Base-by-base conservation (phyloP, 2,888 invertebrate genomes). In the Aromia moschata region DNA sequence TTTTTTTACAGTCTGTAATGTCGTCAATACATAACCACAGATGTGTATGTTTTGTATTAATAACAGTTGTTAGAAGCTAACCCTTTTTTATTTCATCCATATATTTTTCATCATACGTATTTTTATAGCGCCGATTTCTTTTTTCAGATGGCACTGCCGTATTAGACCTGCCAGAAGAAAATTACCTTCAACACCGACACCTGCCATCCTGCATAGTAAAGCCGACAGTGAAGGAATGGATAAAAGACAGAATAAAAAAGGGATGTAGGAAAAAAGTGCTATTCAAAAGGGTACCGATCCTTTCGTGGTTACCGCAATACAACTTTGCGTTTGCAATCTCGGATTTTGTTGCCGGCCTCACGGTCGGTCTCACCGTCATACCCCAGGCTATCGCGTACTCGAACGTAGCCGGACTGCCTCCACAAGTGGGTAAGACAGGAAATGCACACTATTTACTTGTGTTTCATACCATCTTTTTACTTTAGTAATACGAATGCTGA, bases 291-390 rank as follows among this genome's bases (percentile, higher is more conserved):
- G 74, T 90, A 68, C 90, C 92, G 41, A 87, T 91, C 64, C 74
- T 88, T 37, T 77, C 81, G 56, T 91, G 91, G 91, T 78, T 90
- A 65, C 90, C 89, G 7, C 81, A 84, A 51, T 92, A 92, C 81
- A 85, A 84, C 41, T 77, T 84, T 31, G 81, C 85, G 43, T 87
- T 85, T 68, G 86, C 91, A 5, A 83, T 90, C 18, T 87, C 89
- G 15, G 94, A 94, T 78, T 74, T 91, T 47, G 89, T 94, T 37
- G 93, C 94, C 37, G 93, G 93, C 72, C 74, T 89, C 46, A 89
- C 90, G 0, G 89, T 79, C 3, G 89, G 89, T 0, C 80, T 90
- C 44, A 90, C 89, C 0, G 88, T 90, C 31, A 88, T 90, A 55
- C 90, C 89, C 0, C 89, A 74, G 55, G 74, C 71, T 1, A 83